phyloP scores from a whole-genome alignment of 2,797 vertebrate genomes.

The Tapera naevia region DNA sequence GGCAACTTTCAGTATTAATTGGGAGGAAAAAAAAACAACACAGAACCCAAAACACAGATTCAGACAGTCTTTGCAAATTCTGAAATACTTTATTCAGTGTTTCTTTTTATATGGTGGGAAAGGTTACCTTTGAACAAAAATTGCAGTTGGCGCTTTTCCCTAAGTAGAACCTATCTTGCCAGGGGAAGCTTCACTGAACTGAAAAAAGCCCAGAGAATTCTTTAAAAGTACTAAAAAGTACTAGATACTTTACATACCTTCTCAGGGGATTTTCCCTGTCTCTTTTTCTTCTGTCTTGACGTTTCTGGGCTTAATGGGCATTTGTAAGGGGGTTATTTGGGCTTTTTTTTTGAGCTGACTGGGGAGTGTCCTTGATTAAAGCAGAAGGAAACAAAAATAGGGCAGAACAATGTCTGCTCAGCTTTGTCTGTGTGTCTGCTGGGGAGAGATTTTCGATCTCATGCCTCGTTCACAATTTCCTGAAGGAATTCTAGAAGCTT shows the following conservation, averaged over 20 bases:
- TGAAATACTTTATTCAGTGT: background rate
- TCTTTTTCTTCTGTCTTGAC: background rate
- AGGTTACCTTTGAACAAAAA: background rate
- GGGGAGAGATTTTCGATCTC: background rate
- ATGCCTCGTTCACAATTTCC: background rate
- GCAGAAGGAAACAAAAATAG: background rate
- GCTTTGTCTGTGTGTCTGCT: background rate
- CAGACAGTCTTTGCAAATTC: background rate
- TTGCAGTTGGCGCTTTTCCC: background rate
- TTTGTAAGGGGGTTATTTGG: background rate
- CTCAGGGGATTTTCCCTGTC: background rate
- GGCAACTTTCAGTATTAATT: background rate
- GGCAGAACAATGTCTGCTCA: background rate
- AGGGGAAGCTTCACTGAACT: background rate
- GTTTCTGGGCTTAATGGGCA: background rate
- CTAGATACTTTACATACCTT: background rate
- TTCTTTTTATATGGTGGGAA: background rate
- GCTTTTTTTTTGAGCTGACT: background rate
- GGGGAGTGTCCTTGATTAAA: background rate
- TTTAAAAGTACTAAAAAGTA: background rate
- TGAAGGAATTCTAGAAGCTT: background rate
- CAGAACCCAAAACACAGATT: background rate
- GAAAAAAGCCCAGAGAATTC: background rate
- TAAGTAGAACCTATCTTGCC: background rate
- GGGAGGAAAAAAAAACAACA: background rate